Evolutionary conservation across 2,113 vertebrate genomes (phyloP).

Genomic region (Thalassarche chlororhynchos): DNA sequence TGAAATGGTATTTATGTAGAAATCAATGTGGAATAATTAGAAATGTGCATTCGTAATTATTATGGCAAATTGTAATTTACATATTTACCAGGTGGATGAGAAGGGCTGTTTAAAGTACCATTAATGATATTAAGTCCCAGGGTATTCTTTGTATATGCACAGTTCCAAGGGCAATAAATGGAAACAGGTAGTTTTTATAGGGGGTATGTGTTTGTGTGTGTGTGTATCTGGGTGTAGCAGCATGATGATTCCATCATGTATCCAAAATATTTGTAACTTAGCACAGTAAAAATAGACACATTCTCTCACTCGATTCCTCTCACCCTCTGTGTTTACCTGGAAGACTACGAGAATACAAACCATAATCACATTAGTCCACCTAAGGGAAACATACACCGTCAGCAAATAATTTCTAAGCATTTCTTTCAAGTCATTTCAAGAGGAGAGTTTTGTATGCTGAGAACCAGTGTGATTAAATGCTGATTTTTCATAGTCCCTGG

Average conservation of each 20-base stretch:
- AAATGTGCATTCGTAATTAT: neutral
- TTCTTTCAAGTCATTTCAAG: neutral
- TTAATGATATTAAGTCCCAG: neutral
- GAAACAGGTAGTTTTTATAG: neutral
- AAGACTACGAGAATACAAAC: neutral
- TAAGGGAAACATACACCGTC: neutral
- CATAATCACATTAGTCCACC: neutral
- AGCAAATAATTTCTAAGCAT: neutral
- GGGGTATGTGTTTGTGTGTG: rapidly evolving
- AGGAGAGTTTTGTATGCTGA: neutral
- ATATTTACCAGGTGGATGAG: neutral
- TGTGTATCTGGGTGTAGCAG: neutral
- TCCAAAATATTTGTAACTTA: neutral
- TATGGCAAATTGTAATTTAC: neutral
- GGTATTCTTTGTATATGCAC: neutral
- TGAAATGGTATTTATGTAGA: neutral
- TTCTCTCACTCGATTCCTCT: neutral
- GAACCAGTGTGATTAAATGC: neutral
- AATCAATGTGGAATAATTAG: neutral
- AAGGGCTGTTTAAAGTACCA: neutral
- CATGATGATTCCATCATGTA: neutral
- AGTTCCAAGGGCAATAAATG: neutral
- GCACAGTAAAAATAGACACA: neutral
- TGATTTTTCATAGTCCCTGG: neutral
- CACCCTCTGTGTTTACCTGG: neutral